phyloP scores from a whole-genome alignment of 64 coral and sea anemone species.

The Astreopora myriophthalma region DNA sequence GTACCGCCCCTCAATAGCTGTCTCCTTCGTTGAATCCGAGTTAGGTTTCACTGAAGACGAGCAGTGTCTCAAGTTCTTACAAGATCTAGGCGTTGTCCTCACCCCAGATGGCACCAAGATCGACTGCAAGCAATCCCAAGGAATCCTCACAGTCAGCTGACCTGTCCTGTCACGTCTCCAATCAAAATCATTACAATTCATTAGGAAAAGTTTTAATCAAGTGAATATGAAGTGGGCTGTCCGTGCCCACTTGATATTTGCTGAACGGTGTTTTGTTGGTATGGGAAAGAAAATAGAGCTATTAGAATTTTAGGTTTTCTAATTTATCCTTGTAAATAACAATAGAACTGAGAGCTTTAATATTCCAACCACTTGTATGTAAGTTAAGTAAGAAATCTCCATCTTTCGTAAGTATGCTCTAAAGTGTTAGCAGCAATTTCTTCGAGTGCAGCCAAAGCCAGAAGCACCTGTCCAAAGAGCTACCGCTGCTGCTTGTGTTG shows the following conservation, averaged over 20 bases:
- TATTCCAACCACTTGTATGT: background rate
- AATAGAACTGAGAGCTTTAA: background rate
- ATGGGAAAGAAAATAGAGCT: background rate
- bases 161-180: background rate
- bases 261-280: background rate
- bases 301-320: conserved; percentile 8
- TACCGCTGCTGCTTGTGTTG: background rate
- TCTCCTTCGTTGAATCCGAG: conserved; percentile 80
- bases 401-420: background rate
- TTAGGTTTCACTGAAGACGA: conserved; percentile 76
- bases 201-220: conserved; percentile 13
- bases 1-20: conserved; percentile 65
- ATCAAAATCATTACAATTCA: background rate
- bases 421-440: background rate
- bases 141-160: conserved; percentile 35
- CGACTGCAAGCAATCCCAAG: conserved; percentile 57
- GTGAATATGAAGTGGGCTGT: conserved; percentile 16
- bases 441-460: too few relatives aligned
- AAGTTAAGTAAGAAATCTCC: background rate
- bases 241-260: conserved; percentile 23
- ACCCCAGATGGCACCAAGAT: conserved; percentile 63
- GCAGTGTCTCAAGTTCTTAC: conserved; percentile 69
- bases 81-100: conserved; percentile 64
- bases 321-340: conserved; percentile 1
- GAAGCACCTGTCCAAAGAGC: background rate